Evolutionary conservation across 2,888 invertebrate genomes (phyloP).

Genomic region (Lepidocyrtoides sp.): DNA sequence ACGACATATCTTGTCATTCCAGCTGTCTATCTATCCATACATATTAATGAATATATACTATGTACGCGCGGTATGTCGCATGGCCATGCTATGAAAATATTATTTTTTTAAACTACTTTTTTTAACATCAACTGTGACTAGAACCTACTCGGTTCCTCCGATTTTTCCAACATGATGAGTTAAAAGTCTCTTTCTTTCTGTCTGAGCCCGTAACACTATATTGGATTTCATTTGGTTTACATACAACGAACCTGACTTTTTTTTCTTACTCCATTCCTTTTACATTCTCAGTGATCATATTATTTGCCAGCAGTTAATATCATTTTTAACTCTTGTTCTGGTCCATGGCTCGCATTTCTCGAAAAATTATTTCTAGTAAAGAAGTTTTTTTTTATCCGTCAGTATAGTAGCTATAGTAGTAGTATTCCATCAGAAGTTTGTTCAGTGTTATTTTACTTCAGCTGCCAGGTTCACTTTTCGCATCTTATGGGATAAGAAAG

Average conservation of each 20-base stretch:
- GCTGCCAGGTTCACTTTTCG: no score
- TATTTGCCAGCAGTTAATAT: no score
- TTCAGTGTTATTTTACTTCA: no score
- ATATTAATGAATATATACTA: constrained; percentile 9
- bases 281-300: neutral
- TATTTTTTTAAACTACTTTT: constrained; percentile 18
- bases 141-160: neutral
- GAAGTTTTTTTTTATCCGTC: no score
- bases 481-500: no score
- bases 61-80: neutral
- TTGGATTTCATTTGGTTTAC: constrained; percentile 1
- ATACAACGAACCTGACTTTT: neutral
- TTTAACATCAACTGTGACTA: constrained; percentile 16
- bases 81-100: constrained; percentile 24
- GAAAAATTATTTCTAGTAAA: no score
- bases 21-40: constrained; percentile 54
- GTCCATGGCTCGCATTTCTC: no score
- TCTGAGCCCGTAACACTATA: neutral
- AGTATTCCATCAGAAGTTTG: no score
- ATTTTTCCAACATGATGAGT: neutral
- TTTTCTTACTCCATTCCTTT: no score
- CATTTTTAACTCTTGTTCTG: no score
- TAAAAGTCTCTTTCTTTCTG: neutral
- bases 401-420: no score
- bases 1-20: constrained; percentile 54